Evolutionary conservation across 2,797 vertebrate species (phyloP).

Genomic region (Protonibea diacanthus): DNA sequence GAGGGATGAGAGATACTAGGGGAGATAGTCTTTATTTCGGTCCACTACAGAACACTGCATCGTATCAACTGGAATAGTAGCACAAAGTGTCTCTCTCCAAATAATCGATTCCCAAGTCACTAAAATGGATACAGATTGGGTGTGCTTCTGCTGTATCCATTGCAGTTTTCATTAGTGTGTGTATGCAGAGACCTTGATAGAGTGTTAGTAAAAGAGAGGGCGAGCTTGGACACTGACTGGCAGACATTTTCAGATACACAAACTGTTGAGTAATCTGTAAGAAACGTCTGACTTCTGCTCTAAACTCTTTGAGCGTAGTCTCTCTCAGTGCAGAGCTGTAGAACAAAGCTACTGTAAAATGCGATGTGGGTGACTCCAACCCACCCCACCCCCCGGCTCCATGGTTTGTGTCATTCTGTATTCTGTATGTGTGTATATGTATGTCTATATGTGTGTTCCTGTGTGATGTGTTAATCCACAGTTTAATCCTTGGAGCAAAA

Average conservation of each 20-base stretch:
- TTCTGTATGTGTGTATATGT: slow-evolving; percentile 23
- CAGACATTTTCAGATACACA: slow-evolving; percentile 7
- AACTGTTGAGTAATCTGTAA: slow-evolving; percentile 11
- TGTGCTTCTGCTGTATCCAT: neutral
- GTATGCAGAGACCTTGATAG: neutral
- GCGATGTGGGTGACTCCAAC: slow-evolving; percentile 31
- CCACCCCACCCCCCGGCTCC: slow-evolving; percentile 7
- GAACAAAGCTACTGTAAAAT: slow-evolving; percentile 67
- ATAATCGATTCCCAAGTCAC: too few species aligned
- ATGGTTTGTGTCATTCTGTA: slow-evolving; percentile 20
- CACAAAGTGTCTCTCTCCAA: too few species aligned
- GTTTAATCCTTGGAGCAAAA: slow-evolving; percentile 64
- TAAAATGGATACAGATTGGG: neutral
- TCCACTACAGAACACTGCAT: too few species aligned
- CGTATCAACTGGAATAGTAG: too few species aligned
- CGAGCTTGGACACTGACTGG: slow-evolving; percentile 6
- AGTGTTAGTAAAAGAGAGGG: neutral
- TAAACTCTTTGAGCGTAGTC: slow-evolving; percentile 39
- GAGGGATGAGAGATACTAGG: too few species aligned
- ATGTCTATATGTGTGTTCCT: slow-evolving; percentile 3
- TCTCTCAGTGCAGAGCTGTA: slow-evolving; percentile 43
- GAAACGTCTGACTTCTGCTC: slow-evolving; percentile 42
- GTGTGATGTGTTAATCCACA: slow-evolving; percentile 65
- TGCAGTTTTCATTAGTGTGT: neutral
- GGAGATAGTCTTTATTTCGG: too few species aligned